These are phyloP conservation scores for Pocillopora grandis DNA, from an alignment of 92 coral and sea anemone species.

Conservation along the genomic window DNA sequence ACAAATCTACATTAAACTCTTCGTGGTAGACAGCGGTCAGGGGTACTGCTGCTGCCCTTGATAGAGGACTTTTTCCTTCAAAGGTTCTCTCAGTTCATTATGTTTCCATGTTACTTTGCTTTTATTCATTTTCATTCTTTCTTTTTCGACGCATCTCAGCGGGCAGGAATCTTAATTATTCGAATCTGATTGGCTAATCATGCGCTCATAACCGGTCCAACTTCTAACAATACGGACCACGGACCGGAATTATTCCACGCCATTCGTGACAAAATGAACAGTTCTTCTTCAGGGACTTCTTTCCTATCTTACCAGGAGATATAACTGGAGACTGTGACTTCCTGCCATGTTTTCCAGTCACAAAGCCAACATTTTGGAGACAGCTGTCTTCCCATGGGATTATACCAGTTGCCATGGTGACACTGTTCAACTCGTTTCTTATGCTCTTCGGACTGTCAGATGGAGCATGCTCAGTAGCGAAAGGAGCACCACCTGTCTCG, in stretches of 20 bases:
- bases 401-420: constrained; percentile 34
- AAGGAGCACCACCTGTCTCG: constrained; percentile 12
- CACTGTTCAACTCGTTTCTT: constrained; percentile 7
- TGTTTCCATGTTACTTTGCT: too few relatives aligned
- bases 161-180: too few relatives aligned
- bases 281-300: not conserved
- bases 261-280: not conserved
- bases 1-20: too few relatives aligned
- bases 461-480: constrained; percentile 2
- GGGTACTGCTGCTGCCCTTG: too few relatives aligned
- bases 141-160: too few relatives aligned
- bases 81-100: too few relatives aligned
- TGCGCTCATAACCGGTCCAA: too few relatives aligned
- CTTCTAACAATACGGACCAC: too few relatives aligned
- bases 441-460: constrained; percentile 5
- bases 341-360: constrained; percentile 31
- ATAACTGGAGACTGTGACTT: constrained; percentile 22
- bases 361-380: constrained; percentile 20
- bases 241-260: not conserved
- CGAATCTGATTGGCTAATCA: too few relatives aligned
- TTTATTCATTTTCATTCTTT: too few relatives aligned
- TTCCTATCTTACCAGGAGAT: constrained; percentile 13
- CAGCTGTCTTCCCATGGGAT: constrained; percentile 30
- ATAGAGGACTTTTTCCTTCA: too few relatives aligned
- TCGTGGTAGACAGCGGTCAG: too few relatives aligned